Base-by-base conservation (phyloP, 1,140 invertebrate genomes). In the Maniola jurtina region DNA sequence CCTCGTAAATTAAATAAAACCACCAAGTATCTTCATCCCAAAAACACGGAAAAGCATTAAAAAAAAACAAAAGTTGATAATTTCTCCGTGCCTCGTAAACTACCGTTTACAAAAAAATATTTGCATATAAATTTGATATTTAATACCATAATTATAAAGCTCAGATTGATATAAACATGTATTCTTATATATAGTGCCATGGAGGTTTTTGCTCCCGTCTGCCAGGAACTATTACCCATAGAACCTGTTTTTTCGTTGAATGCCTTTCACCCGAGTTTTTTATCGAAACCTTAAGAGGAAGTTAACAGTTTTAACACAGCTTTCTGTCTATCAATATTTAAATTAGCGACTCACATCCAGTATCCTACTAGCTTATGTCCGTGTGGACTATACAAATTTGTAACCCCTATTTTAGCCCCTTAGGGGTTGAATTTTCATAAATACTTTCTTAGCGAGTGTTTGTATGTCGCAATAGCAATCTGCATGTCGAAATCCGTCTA, bases 181-280 rank as follows among this genome's bases (percentile, higher is more conserved):
- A 16, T 52, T 14, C 48, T 13, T 6, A 6, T 6, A 11, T 50
- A 50, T 14, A 9, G 14, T 52, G 7, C 1, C 25, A 25, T 25
- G 5, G 10, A 71, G 73, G 73, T 83, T 81, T 82, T 81, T 80
- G 71, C 72, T 77, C 75, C 75, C 71, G 58, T 59, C 68, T 70
- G 59, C 70, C 70, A 59, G 68, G 66, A 73, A 67, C 72, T 66
- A 71, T 25, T 25, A 25, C 25, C 25, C 25, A 25, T 64, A 36
- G 64, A 86, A 86, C 83, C 79, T 70, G 83, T 81, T 80, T 77
- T 64, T 65, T 72, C 69, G 70, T 70, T 61, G 70, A 73, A 75
- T 74, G 72, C 80, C 79, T 84, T 83, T 83, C 81, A 75, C 76
- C 72, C 56, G 58, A 47, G 45, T 63, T 79, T 80, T 80, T 76